A percentile compares a stretch with the other conserved stretches of the same genome.
phyloP scores from a whole-genome alignment of 2,797 vertebrate species.

The Poliocrania exsul region DNA sequence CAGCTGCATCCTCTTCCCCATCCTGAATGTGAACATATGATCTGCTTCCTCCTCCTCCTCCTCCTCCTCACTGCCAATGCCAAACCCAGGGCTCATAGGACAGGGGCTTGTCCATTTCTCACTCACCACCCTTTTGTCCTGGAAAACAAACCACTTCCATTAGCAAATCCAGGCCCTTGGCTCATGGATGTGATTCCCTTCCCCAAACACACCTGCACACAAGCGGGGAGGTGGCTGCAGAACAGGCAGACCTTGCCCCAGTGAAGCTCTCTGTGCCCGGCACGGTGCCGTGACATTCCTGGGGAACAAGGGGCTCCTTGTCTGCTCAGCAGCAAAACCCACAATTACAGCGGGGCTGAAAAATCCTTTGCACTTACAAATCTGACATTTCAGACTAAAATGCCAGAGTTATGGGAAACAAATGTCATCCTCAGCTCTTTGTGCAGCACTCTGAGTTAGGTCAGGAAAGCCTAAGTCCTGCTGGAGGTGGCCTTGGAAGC shows the following conservation, averaged over 20 bases:
- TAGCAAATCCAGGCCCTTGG: background rate
- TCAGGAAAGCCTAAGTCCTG: conserved; percentile 22
- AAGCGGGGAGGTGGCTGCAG: background rate
- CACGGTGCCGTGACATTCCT: background rate
- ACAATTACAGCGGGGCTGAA: conserved; percentile 8
- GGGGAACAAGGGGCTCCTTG: conserved; percentile 38
- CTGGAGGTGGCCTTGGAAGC: conserved; percentile 42
- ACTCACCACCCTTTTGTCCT: conserved; percentile 91
- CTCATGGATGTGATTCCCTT: background rate
- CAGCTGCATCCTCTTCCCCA: conserved; percentile 89
- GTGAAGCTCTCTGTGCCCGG: background rate
- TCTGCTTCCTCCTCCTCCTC: conserved; percentile 73
- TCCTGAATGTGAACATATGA: conserved; percentile 73
- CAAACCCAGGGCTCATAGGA: conserved; percentile 61
- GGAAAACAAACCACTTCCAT: background rate
- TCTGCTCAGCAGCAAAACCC: conserved; percentile 27
- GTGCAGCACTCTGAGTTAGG: conserved; percentile 31
- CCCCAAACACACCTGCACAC: conserved; percentile 40
- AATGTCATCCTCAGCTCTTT: conserved; percentile 18
- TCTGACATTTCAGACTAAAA: conserved; percentile 68
- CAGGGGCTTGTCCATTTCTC: conserved; percentile 75
- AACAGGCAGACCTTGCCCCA: background rate
- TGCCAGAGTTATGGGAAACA: conserved; percentile 38
- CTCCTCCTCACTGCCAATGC: conserved; percentile 70
- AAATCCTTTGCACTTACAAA: conserved; percentile 60